phyloP scores from a whole-genome alignment of 2,113 vertebrate genomes.

The Nesoenas mayeri region DNA sequence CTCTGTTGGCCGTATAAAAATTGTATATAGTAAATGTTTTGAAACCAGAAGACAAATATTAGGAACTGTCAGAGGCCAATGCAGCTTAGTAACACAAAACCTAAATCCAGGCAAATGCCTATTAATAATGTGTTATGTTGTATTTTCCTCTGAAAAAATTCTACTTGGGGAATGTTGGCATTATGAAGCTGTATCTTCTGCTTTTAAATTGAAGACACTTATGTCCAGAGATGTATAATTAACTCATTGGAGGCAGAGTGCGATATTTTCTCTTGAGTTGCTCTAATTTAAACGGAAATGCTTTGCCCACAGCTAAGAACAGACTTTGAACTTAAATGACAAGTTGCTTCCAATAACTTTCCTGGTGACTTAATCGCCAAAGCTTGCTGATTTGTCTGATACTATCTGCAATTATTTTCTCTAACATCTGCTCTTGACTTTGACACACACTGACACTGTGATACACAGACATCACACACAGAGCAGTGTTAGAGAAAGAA shows the following conservation, averaged over 20 bases:
- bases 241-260: slow-evolving; percentile 20
- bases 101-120: not conserved
- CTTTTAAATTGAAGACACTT: slow-evolving; percentile 24
- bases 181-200: slow-evolving; percentile 12
- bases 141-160: not conserved
- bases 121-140: not conserved
- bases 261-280: slow-evolving; percentile 40
- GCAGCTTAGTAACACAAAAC: not conserved
- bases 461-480: not conserved
- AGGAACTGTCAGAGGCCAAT: not conserved
- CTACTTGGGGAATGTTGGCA: not conserved
- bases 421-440: slow-evolving; percentile 36
- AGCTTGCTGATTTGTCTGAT: slow-evolving; percentile 51
- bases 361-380: slow-evolving; percentile 16
- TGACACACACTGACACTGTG: slow-evolving; percentile 23
- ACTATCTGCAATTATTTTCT: slow-evolving; percentile 59
- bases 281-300: slow-evolving; percentile 55
- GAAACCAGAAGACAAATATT: not conserved
- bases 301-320: slow-evolving; percentile 45
- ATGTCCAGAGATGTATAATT: slow-evolving; percentile 30
- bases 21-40: not conserved
- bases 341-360: slow-evolving; percentile 54
- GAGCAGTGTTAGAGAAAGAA: not conserved
- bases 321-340: slow-evolving; percentile 65
- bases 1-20: not conserved